Evolutionary conservation across 2,888 invertebrate species (phyloP), one percentile per base, ranked within the genome.

Genomic region (Congeria kusceri): DNA sequence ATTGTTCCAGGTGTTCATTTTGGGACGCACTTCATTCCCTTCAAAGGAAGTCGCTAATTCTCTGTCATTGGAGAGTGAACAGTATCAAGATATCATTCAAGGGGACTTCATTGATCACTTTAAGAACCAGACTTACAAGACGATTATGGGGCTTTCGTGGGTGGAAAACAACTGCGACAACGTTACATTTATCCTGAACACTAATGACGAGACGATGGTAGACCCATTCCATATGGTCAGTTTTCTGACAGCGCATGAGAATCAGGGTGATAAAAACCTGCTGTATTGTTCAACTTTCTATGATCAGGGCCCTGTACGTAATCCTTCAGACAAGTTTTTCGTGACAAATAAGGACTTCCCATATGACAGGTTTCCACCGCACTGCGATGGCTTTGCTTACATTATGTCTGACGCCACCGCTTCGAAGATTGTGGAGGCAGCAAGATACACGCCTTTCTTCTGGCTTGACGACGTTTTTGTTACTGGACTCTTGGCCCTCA

Each of bases 141-240:
- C 92, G 66, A 80, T 93, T 13, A 91, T 91, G 67, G 75, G 78
- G 9, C 57, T 85, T 11, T 49, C 81, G 67, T 93, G 92, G 92
- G 85, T 90, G 1, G 77, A 80, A 2, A 81, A 84, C 44, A 87
- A 80, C 67, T 93, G 93, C 75, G 84, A 74, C 7, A 73, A 87
- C 23, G 91, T 89, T 0, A 81, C 86, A 47, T 92, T 82, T 65
- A 83, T 93, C 13, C 79, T 93, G 25, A 92, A 91, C 77, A 83
- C 88, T 0, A 92, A 93, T 70, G 93, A 93, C 76, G 92, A 93
- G 57, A 90, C 90, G 3, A 88, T 92, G 71, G 88, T 93, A 20
- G 91, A 92, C 63, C 75, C 88, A 91, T 92, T 96, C 29, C 95
- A 95, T 85, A 95, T 95, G 82, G 93, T 96, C 32, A 71, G 80